Percentiles rank a stretch among this genome's conserved stretches.
phyloP scores from a whole-genome alignment of 2,888 invertebrate genomes.

The Osedax fenrisi region DNA sequence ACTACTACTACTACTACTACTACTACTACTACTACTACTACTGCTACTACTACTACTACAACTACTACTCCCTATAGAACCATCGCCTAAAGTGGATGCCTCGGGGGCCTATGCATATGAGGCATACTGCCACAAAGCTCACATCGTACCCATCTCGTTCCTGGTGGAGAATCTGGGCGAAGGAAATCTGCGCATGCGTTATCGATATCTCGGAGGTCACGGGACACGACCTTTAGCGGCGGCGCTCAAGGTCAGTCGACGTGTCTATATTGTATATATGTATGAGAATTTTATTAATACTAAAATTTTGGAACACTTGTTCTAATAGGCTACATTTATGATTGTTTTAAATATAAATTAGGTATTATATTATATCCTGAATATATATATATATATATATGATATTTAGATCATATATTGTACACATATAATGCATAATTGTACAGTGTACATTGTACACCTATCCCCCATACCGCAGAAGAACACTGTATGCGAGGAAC shows the following conservation, averaged over 20 bases:
- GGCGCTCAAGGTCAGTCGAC: constrained; percentile 41
- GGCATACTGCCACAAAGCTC: constrained; percentile 38
- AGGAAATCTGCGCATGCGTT: constrained; percentile 42
- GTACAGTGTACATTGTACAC: background rate
- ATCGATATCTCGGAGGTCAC: constrained; percentile 44
- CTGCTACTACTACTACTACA: too few relatives aligned
- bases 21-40: too few relatives aligned
- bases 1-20: too few relatives aligned
- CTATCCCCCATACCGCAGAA: constrained; percentile 36
- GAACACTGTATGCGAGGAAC: constrained; percentile 45
- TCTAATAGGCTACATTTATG: too few relatives aligned
- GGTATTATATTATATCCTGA: too few relatives aligned
- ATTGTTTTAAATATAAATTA: too few relatives aligned
- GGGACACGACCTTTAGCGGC: constrained; percentile 44
- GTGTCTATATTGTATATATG: background rate
- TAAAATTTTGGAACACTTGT: too few relatives aligned
- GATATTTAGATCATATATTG: too few relatives aligned
- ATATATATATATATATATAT: too few relatives aligned
- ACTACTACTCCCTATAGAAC: constrained; percentile 25
- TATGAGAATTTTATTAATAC: too few relatives aligned
- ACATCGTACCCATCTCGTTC: constrained; percentile 41
- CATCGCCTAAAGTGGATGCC: constrained; percentile 36
- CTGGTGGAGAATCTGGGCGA: constrained; percentile 43
- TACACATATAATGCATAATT: too few relatives aligned
- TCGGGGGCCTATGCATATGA: constrained; percentile 40